These are phyloP conservation scores for Bubo scandiacus DNA, from an alignment of 2,113 vertebrate species.

Conservation along the genomic window DNA sequence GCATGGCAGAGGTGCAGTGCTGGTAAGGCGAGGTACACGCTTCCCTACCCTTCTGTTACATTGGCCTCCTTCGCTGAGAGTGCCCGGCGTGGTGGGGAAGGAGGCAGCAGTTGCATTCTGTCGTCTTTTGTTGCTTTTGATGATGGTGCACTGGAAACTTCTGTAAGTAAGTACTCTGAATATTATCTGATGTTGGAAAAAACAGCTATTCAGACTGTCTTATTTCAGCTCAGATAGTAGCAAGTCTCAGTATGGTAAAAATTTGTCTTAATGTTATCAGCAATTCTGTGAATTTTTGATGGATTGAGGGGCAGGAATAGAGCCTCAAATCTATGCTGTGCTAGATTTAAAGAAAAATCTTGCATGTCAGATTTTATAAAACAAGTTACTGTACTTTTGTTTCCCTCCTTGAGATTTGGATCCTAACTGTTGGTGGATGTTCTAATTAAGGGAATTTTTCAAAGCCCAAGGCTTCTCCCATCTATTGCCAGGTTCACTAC, in stretches of 20 bases:
- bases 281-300: not conserved
- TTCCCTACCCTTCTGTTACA: not conserved
- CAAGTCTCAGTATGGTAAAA: not conserved
- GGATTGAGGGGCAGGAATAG: not conserved
- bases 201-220: not conserved
- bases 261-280: not conserved
- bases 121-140: not conserved
- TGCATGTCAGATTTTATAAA: not conserved
- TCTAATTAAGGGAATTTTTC: not conserved
- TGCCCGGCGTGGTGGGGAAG: not conserved
- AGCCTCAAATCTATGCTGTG: not conserved
- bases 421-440: not conserved
- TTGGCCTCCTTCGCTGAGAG: not conserved
- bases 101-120: not conserved
- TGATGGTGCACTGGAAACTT: not conserved
- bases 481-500: not conserved
- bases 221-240: not conserved
- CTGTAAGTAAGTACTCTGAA: not conserved
- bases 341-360: not conserved
- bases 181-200: not conserved
- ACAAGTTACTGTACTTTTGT: not conserved
- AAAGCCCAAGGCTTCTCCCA: not conserved
- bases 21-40: fast-evolving
- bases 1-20: not conserved
- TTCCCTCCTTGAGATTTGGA: not conserved